These are phyloP conservation scores for Falco peregrinus DNA, from an alignment of 2,797 vertebrate species.

Conservation along the genomic window DNA sequence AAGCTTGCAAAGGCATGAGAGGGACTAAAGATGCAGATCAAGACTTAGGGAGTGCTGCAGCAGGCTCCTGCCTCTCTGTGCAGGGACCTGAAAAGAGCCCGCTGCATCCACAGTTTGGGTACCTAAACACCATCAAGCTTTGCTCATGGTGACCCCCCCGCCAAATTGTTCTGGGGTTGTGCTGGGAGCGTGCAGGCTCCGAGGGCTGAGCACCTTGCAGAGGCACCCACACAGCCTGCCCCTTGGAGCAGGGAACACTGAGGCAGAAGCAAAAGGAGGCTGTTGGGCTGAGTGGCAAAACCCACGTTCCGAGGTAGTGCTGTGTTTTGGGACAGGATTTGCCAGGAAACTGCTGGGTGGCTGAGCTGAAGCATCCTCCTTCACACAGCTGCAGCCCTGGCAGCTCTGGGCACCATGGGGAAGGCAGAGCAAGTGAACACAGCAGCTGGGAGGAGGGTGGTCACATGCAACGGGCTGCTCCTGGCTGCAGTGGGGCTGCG, in stretches of 20 bases:
- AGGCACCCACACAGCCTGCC: neutral
- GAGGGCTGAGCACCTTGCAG: neutral
- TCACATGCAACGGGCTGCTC: neutral
- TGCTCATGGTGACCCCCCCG: neutral
- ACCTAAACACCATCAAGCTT: neutral
- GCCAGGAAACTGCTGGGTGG: neutral
- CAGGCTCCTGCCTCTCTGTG: neutral
- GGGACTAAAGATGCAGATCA: neutral
- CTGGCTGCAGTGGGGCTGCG: neutral
- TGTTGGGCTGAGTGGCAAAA: neutral
- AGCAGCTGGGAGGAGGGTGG: neutral
- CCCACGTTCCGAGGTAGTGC: accelerated
- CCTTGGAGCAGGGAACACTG: accelerated
- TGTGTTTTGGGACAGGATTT: neutral
- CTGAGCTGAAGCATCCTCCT: neutral
- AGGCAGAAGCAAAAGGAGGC: neutral
- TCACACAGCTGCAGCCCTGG: neutral
- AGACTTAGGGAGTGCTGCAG: accelerated
- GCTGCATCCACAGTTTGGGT: accelerated
- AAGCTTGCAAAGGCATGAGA: neutral
- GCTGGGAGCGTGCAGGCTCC: accelerated
- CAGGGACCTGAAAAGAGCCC: neutral
- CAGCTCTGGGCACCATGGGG: accelerated
- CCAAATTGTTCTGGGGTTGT: accelerated
- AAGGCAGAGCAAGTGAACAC: neutral